These are phyloP conservation scores for Cathartes aura DNA, from an alignment of 2,113 vertebrate genomes.

Conservation along the genomic window DNA sequence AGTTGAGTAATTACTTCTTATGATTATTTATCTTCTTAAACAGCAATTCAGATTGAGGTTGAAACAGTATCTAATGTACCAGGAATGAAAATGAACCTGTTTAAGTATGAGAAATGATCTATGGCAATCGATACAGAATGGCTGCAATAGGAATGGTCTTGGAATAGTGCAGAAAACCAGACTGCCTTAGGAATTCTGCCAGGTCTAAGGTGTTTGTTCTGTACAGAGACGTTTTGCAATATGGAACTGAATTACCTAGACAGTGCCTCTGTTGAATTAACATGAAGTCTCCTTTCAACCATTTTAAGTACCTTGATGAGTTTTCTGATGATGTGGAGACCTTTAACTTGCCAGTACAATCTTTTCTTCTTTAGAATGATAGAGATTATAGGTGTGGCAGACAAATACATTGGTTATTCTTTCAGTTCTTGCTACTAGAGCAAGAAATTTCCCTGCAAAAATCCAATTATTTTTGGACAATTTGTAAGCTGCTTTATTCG, in stretches of 20 bases:
- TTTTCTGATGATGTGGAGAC: neutral
- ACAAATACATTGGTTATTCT: neutral
- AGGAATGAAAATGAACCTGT: slow-evolving; percentile 31
- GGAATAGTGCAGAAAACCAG: neutral
- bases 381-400: neutral
- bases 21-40: slow-evolving; percentile 54
- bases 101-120: slow-evolving; percentile 32
- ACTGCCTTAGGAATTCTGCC: neutral
- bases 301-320: neutral
- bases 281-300: neutral
- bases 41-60: slow-evolving; percentile 3
- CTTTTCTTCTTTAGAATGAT: neutral
- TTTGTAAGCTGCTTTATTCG: neutral
- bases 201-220: neutral
- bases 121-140: neutral
- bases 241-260: neutral
- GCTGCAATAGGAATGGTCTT: neutral
- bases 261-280: neutral
- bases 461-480: neutral
- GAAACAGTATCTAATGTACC: slow-evolving; percentile 48
- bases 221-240: neutral
- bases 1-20: slow-evolving; percentile 26
- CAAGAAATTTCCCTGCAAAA: neutral
- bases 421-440: neutral
- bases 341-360: neutral